Evolutionary conservation across 2,888 invertebrate genomes (phyloP), one percentile per base, ranked within the genome.

Genomic region (Ormyrus nitidulus): DNA sequence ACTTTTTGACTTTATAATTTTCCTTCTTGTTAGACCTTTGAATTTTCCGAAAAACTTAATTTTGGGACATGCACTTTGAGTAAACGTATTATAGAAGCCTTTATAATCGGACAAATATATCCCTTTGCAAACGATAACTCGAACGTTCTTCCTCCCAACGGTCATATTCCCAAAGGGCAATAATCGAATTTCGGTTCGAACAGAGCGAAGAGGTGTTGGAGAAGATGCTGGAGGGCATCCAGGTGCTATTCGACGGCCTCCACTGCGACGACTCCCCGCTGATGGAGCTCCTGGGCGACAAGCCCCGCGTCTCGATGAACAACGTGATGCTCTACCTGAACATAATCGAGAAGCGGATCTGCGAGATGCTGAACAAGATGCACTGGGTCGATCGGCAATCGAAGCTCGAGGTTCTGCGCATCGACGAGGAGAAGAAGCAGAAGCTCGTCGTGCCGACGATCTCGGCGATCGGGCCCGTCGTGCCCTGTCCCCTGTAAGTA

Each of bases 321-420:
- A 98, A 97, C 91, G 95, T 95, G 0, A 93, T 95, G 79, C 93
- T 97, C 11, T 96, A 96, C 88, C 92, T 97, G 85, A 95, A 95
- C 83, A 94, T 96, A 61, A 93, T 98, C 83, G 97, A 97, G 87
- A 94, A 95, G 87, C 93, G 94, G 77, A 94, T 95, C 13, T 92
- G 92, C 53, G 94, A 95, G 84, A 92, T 95, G 82, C 92, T 95
- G 69, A 92, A 92, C 83, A 91, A 92, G 72, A 93, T 91, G n/a
- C 90, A 91, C 83, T 91, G 88, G 88, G 83, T 88, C 74, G 91
- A 90, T 77, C 89, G 85, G 86, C 87, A 7, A 84, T 85, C 0
- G 90, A 87, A 61, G 86, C 88, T 19, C 19, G 19, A 19, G 51
- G 85, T 87, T 10, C 73, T 86, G 8, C 86, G 86, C 71, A 83